A percentile compares a stretch with the other conserved stretches of the same genome.
Evolutionary conservation across 2,888 invertebrate genomes (phyloP).

Genomic region (Tribolium freemani): DNA sequence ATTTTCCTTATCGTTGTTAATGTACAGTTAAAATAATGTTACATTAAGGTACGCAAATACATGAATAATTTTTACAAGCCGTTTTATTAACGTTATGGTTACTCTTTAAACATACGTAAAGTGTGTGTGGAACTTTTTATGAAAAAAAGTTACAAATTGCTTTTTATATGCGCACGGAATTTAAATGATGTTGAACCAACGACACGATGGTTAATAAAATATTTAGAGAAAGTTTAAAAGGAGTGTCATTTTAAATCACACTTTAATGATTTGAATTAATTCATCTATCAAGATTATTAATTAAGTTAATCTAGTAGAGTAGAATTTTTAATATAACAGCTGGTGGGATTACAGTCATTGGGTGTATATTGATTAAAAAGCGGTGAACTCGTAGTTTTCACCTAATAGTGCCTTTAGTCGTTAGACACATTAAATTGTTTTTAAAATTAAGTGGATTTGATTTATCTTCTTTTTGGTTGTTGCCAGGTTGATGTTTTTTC

Average conservation of each 20-base stretch:
- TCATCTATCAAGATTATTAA: slow-evolving; percentile 15
- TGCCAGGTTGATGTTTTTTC: not conserved
- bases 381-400: not conserved
- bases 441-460: not conserved
- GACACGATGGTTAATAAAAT: not conserved
- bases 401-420: not conserved
- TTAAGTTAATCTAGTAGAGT: slow-evolving; percentile 3
- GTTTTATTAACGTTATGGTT: not conserved
- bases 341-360: slow-evolving; percentile 1
- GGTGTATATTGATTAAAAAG: slow-evolving; percentile 2
- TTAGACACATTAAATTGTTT: not conserved
- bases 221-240: not conserved
- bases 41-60: not conserved
- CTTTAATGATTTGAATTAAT: slow-evolving; percentile 30
- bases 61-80: not conserved
- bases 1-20: slow-evolving; percentile 1
- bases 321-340: slow-evolving; percentile 11
- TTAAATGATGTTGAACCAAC: slow-evolving; percentile 3
- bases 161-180: slow-evolving; percentile 2
- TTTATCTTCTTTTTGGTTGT: not conserved
- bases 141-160: slow-evolving; percentile 4
- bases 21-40: not conserved
- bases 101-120: not conserved
- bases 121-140: slow-evolving; percentile 3
- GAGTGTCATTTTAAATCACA: not conserved